Evolutionary conservation across 2,113 vertebrate species (phyloP).

Genomic region (Castor canadensis): DNA sequence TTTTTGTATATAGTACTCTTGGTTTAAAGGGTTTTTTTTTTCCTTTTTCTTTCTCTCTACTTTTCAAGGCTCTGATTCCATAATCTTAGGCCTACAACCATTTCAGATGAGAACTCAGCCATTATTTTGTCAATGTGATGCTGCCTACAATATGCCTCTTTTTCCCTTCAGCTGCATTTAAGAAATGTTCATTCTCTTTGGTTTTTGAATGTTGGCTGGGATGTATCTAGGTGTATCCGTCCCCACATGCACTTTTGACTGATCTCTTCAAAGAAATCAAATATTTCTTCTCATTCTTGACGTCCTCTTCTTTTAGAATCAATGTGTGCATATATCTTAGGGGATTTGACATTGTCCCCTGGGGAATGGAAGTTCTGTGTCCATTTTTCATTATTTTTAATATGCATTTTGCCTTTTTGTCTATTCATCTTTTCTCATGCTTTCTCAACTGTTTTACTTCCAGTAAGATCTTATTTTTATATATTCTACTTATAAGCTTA

Average conservation of each 20-base stretch:
- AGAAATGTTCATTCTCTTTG: background rate
- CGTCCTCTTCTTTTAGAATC: background rate
- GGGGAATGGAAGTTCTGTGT: background rate
- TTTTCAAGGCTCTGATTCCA: background rate
- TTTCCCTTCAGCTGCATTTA: background rate
- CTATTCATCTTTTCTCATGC: background rate
- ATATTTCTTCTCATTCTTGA: background rate
- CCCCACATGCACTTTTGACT: background rate
- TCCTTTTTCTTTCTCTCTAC: background rate
- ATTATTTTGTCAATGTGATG: background rate
- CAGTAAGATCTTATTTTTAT: background rate
- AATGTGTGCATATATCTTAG: background rate
- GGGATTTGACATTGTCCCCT: background rate
- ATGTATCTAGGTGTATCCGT: background rate
- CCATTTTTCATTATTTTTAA: background rate
- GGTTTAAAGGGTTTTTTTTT: background rate
- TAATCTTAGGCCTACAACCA: background rate
- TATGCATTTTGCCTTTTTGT: background rate
- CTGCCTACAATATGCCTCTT: background rate
- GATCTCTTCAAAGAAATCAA: background rate
- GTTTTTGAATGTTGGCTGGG: background rate
- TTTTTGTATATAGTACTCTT: background rate
- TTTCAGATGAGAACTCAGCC: background rate
- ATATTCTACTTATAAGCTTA: background rate
- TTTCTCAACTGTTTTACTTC: background rate